phyloP scores from a whole-genome alignment of 2,797 vertebrate genomes.

The Syndactyla subalaris region DNA sequence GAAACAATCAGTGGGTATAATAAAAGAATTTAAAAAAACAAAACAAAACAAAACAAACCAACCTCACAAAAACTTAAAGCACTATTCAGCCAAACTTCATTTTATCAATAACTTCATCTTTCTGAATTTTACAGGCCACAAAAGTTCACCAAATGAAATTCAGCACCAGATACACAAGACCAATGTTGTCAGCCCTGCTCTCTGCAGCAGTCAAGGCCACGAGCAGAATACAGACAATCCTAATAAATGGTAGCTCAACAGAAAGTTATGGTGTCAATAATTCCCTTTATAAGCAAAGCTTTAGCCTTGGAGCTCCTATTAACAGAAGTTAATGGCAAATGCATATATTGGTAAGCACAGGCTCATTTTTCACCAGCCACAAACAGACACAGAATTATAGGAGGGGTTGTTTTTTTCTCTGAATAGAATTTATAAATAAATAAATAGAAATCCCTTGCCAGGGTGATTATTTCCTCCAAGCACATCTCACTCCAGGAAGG shows the following conservation, averaged over 20 bases:
- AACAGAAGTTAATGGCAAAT: neutral
- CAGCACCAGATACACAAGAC: neutral
- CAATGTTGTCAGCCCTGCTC: neutral
- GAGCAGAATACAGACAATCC: neutral
- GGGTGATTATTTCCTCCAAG: neutral
- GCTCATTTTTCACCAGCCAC: neutral
- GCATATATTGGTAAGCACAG: neutral
- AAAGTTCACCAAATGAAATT: neutral
- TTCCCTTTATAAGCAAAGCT: neutral
- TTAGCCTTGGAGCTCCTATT: neutral
- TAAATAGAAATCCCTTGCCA: neutral
- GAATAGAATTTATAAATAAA: neutral
- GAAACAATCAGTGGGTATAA: neutral
- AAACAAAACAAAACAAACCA: no score
- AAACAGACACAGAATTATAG: neutral
- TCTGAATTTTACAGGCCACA: neutral
- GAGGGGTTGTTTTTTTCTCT: neutral
- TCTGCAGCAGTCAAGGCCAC: neutral
- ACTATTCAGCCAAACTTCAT: neutral
- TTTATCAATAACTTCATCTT: neutral
- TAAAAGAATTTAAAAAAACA: rapidly evolving
- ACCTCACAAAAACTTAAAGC: neutral
- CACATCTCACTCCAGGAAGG: neutral
- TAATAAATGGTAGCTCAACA: neutral
- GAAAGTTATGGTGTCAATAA: neutral